These are phyloP conservation scores for Aporophyla nigra DNA, from an alignment of 2,888 invertebrate species.

Conservation along the genomic window DNA sequence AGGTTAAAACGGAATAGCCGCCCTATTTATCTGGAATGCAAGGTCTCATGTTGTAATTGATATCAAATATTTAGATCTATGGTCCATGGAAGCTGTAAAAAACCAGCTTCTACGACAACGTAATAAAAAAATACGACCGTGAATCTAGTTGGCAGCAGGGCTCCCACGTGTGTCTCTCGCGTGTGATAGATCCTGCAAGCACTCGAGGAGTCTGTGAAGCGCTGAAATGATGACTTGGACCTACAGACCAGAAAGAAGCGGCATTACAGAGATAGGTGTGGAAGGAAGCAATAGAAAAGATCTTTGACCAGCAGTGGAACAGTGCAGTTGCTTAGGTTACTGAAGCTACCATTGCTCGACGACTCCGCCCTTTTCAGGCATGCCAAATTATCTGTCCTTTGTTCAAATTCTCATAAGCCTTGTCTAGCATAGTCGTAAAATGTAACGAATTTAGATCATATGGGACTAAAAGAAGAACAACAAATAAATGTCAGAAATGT, in stretches of 20 bases:
- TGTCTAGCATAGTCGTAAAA: not conserved
- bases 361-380: not conserved
- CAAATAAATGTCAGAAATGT: not conserved
- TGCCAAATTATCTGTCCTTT: not conserved
- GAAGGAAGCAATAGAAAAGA: not conserved
- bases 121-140: not conserved
- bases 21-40: not conserved
- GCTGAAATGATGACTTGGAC: not conserved
- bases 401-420: not conserved
- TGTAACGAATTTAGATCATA: not conserved
- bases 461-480: not conserved
- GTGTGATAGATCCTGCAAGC: not conserved
- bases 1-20: too few species aligned
- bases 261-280: not conserved
- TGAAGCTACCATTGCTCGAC: too few species aligned
- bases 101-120: too few species aligned
- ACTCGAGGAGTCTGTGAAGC: not conserved
- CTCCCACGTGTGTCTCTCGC: not conserved
- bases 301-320: not conserved
- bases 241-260: not conserved
- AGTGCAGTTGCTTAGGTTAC: too few species aligned
- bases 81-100: not conserved
- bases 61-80: not conserved
- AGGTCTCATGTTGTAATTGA: not conserved
- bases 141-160: too few species aligned